These are phyloP conservation scores for Anguilla anguilla DNA, from an alignment of 2,797 vertebrate species.

Conservation along the genomic window DNA sequence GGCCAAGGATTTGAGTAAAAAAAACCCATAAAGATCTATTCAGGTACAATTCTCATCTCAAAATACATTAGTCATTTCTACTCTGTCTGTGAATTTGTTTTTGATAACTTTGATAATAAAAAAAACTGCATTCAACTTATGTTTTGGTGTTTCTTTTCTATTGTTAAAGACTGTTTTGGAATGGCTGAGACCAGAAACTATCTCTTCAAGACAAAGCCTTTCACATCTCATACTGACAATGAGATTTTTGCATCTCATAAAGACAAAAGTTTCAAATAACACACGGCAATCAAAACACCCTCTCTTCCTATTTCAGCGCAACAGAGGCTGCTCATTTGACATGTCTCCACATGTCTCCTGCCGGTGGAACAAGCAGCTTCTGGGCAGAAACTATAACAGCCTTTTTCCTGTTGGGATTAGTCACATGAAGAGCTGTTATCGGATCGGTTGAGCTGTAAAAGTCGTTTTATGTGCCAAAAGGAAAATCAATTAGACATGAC, in stretches of 20 bases:
- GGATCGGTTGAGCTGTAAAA: neutral
- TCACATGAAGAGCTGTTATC: neutral
- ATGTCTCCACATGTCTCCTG: constrained; percentile 8
- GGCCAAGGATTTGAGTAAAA: constrained; percentile 13
- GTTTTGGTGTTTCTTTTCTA: constrained; percentile 4
- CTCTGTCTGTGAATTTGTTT: constrained; percentile 53
- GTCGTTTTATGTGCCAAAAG: neutral
- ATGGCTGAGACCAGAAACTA: neutral
- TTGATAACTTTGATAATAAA: constrained; percentile 66
- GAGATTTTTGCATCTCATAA: neutral
- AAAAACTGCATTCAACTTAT: constrained; percentile 27
- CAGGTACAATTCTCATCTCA: constrained; percentile 32
- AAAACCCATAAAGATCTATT: constrained; percentile 11
- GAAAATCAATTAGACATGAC: neutral
- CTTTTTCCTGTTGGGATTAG: neutral
- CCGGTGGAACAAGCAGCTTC: neutral
- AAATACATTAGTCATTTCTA: constrained; percentile 45
- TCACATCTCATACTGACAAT: constrained; percentile 26
- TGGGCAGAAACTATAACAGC: neutral
- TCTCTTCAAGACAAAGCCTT: neutral
- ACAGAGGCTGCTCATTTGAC: neutral
- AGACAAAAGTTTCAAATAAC: neutral
- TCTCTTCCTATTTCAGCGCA: neutral
- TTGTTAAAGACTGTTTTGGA: constrained; percentile 9
- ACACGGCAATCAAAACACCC: neutral